Conservation (phyloP, 2,888 invertebrate genomes). For the Pedicia rivosa region DNA sequence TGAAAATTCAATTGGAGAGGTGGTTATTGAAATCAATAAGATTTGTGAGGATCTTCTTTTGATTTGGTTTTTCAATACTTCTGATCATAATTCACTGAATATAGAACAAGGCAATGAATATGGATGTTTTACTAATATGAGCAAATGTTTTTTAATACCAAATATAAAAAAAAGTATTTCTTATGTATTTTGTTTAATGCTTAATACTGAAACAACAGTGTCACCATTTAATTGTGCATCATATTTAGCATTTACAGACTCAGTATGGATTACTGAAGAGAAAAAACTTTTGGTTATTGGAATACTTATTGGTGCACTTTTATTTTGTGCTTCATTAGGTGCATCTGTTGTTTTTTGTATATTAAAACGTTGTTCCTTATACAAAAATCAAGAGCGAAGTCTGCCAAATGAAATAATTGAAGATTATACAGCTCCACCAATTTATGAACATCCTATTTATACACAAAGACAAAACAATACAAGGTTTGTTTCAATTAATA, state of each 20-base stretch:
- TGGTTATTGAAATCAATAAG: neutral
- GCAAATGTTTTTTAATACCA: neutral
- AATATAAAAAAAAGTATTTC: neutral
- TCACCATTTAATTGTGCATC: conserved; percentile 2
- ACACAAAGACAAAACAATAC: too few relatives aligned
- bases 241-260: neutral
- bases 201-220: neutral
- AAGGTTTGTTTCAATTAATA: too few relatives aligned
- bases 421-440: neutral
- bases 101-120: neutral
- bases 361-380: too few relatives aligned
- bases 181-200: conserved; percentile 1
- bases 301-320: neutral
- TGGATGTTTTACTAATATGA: neutral
- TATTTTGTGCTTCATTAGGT: neutral
- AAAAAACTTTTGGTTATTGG: neutral
- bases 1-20: neutral
- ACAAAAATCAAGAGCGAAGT: too few relatives aligned
- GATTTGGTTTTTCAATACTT: neutral
- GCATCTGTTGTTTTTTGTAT: neutral
- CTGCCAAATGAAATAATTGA: neutral
- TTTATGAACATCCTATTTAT: too few relatives aligned
- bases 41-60: neutral
- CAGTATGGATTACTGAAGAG: neutral
- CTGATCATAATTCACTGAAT: neutral